phyloP scores from a whole-genome alignment of 2,888 invertebrate genomes.

The Phanerotoma sp. region DNA sequence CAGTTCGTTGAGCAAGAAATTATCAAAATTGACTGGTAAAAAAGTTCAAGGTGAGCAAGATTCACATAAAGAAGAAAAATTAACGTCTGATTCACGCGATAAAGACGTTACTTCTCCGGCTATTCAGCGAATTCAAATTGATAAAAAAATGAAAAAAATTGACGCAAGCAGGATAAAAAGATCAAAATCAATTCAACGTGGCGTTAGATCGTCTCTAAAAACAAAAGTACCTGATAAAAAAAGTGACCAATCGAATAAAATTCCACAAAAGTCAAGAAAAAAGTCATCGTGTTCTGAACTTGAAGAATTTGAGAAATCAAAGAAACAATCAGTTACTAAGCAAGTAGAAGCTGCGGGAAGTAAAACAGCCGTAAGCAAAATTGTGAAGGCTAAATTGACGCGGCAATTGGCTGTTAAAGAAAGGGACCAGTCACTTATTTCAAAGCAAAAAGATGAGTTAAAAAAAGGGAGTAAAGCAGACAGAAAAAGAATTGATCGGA shows the following conservation, averaged over 20 bases:
- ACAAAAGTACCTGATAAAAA: constrained; percentile 25
- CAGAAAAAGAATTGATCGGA: too few relatives aligned
- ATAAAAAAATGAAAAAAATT: constrained; percentile 23
- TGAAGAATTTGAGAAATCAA: constrained; percentile 41
- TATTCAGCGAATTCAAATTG: constrained; percentile 17
- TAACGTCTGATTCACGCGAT: constrained; percentile 17
- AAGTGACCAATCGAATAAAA: constrained; percentile 14
- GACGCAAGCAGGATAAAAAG: constrained; percentile 28
- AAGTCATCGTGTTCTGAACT: constrained; percentile 43
- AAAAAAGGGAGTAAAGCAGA: too few relatives aligned
- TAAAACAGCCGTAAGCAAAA: constrained; percentile 8
- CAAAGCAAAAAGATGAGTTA: too few relatives aligned
- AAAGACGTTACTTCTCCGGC: constrained; percentile 23
- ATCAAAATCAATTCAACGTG: constrained; percentile 32
- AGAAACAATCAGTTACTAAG: constrained; percentile 19
- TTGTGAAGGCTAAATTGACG: constrained; percentile 31
- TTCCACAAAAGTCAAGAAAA: constrained; percentile 36
- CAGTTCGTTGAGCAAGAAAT: constrained; percentile 45
- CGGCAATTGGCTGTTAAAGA: constrained; percentile 33
- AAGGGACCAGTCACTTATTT: constrained; percentile 22
- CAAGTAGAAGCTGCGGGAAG: constrained; percentile 26
- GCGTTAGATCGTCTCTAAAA: constrained; percentile 23
- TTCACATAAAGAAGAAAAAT: constrained; percentile 31
- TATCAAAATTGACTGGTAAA: constrained; percentile 44
- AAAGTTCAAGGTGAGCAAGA: constrained; percentile 30